phyloP scores from a whole-genome alignment of 2,797 vertebrate species.

The Pseudocheirus occidentalis region DNA sequence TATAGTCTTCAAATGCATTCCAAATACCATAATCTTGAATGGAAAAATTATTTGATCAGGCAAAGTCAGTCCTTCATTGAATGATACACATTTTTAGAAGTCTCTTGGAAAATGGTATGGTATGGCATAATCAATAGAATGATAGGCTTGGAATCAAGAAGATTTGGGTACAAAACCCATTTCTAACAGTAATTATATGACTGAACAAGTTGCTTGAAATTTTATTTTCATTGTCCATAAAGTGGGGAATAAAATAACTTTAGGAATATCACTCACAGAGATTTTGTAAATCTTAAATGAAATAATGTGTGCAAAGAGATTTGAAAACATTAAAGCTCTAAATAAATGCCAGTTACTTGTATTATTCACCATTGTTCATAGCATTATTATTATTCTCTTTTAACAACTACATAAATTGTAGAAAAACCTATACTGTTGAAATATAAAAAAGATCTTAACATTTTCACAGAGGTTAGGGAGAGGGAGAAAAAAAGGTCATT shows the following conservation, averaged over 20 bases:
- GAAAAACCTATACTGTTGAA: conserved; percentile 54
- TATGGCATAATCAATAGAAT: not conserved
- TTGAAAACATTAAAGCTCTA: not conserved
- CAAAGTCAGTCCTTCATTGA: conserved; percentile 6
- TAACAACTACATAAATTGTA: conserved; percentile 18
- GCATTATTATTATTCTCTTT: not conserved
- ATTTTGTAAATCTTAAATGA: not conserved
- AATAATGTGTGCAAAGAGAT: not conserved
- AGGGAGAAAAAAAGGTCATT: conserved; percentile 62
- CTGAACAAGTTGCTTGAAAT: not conserved
- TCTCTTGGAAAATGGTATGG: not conserved
- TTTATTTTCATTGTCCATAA: not conserved
- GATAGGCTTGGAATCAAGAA: not conserved
- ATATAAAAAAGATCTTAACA: conserved; percentile 47
- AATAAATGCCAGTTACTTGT: not conserved
- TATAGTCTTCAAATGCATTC: not conserved
- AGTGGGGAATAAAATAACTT: not conserved
- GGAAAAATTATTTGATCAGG: not conserved
- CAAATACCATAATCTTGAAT: not conserved
- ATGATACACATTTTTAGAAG: conserved; percentile 5
- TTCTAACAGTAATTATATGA: not conserved
- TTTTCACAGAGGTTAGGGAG: conserved; percentile 56
- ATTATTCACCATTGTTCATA: not conserved
- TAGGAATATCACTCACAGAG: not conserved
- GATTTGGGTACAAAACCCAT: not conserved